phyloP scores from a whole-genome alignment of 1,140 invertebrate species.

The Babylonia areolata region DNA sequence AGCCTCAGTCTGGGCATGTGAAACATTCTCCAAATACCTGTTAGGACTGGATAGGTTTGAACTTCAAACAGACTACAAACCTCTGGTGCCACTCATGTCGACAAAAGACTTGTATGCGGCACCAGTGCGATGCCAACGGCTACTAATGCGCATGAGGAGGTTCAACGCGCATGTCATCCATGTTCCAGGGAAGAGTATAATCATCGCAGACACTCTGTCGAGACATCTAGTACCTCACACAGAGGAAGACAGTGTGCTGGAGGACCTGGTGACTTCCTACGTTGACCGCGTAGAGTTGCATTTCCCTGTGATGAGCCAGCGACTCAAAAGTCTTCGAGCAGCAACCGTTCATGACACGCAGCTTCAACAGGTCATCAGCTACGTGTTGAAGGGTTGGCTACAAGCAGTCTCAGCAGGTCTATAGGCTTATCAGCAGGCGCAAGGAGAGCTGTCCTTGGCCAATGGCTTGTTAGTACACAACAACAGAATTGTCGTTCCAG shows the following conservation, averaged over 20 bases:
- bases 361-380: conserved; percentile 1
- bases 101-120: conserved; percentile 41
- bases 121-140: conserved; percentile 47
- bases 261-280: too few relatives aligned
- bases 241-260: neutral
- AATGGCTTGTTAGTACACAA: conserved; percentile 14
- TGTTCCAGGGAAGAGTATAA: conserved; percentile 48
- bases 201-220: conserved; percentile 52
- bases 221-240: conserved; percentile 31
- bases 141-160: conserved; percentile 45
- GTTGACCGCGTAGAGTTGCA: neutral
- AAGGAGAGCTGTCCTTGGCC: conserved; percentile 6
- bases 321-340: too few relatives aligned
- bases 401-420: neutral
- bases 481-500: too few relatives aligned
- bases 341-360: neutral
- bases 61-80: conserved; percentile 70
- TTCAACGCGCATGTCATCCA: conserved; percentile 41
- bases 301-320: too few relatives aligned
- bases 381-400: conserved; percentile 36
- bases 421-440: neutral
- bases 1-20: conserved; percentile 73
- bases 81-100: conserved; percentile 59
- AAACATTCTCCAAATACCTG: conserved; percentile 78
- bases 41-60: conserved; percentile 65